Evolutionary conservation across 2,888 invertebrate species (phyloP), one percentile per base, ranked within the genome.

Genomic region (Cactoblastis cactorum): DNA sequence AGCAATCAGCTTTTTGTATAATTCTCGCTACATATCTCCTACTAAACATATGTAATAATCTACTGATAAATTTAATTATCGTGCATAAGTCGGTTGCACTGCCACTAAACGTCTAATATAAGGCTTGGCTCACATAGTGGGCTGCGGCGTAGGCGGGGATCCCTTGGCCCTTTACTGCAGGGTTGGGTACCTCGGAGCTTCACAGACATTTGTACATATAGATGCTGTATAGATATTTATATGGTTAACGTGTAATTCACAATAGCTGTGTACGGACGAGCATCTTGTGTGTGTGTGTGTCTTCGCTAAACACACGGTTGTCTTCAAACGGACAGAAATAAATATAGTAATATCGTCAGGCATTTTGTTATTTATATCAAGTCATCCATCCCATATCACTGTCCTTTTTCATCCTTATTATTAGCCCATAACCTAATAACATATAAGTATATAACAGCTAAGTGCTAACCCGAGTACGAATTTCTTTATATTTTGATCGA

Each of bases 221-320:
- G 83, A 86, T 82, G 83, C 85, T 88, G 83, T 88, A 86, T 81
- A 85, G 76, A 82, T 83, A 83, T 80, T 80, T 80, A 78, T 83
- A 84, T 81, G 79, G 71, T 74, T 77, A 74, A 77, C 63, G 68
- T 80, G 65, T 74, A 67, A 75, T 71, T 74, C 69, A 72, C 70
- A 67, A 68, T 74, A 74, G 70, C 69, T 71, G 74, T 80, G 76
- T 80, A 78, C 76, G 77, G 72, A 73, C 61, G 69, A 77, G 80
- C 85, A 83, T 83, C 78, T 72, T 79, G 83, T 83, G 80, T 82
- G 85, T n/a, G n/a, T n/a, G 85, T 82, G 85, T 83, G 82, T 73
- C 76, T 74, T 69, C 68, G 73, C 73, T 78, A 72, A 74, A 75
- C 78, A 80, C 81, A 83, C 80, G 72, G 54, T 74, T 83, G 83